Base-by-base conservation (phyloP, 1,140 invertebrate species). In the Melanaphis sacchari region DNA sequence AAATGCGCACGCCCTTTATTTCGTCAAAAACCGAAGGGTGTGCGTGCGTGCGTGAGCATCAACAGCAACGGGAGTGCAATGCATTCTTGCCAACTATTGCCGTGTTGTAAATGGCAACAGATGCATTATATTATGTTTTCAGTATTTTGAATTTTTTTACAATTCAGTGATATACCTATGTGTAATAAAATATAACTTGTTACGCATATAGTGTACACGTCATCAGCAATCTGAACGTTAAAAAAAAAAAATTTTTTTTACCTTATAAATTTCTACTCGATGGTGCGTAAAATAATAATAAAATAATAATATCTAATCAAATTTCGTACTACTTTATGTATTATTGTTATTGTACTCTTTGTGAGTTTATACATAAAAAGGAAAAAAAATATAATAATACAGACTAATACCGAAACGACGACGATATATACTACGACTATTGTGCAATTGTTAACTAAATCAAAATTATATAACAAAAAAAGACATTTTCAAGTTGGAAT, bases 281-380 rank as follows among this genome's bases (percentile, higher is more conserved):
- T 88, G 41, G 85, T 43, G 85, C 85, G 85, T 88, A 46, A 22
- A 88, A 88, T 88, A 49, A 87, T 85, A 84, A 82, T 38, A 76
- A 52, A 52, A 76, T 36, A 82, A 84, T 49, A 89, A 54, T 52
- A 89, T 89, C 46, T 54, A 89, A 46, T 89, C 49, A 54, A 89
- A 89, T 54, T 89, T 89, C 8, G 87, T 54, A 87, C 85, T 88
- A 88, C n/a, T 36, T 88, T n/a, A 49, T n/a, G 59, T 52, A 43
- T 24, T 89, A 89, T 89, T 52, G 38, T 89, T 89, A 89, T 54
- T 89, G 49, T 88, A 52, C 15, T 54, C 88, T 59, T 59, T 90
- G 88, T 90, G 49, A 90, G 5, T 54, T 31, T 38, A 38, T 36
- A 21, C 36, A 26, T 40, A 90, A 90, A 90, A 59, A 90, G 18